phyloP scores from a whole-genome alignment of 2,888 invertebrate genomes.

The Leptopilina syphax region DNA sequence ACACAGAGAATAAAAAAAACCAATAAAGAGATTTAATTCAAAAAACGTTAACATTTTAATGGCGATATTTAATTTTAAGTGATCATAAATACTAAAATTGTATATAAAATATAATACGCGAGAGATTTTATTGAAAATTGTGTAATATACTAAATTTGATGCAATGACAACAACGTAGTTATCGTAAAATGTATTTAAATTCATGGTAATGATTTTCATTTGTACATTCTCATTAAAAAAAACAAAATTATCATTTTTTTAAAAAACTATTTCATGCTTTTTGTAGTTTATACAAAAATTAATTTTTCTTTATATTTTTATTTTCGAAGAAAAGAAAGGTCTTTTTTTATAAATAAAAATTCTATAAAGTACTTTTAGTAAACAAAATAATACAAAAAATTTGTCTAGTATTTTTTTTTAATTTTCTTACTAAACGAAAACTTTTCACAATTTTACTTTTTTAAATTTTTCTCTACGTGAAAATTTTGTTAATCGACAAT shows the following conservation, averaged over 20 bases:
- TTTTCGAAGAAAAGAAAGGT: not conserved
- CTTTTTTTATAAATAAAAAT: not conserved
- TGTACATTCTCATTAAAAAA: slow-evolving; percentile 25
- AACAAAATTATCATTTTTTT: not conserved
- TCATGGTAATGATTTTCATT: not conserved
- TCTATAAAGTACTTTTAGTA: too few species aligned
- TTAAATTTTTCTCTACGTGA: not conserved
- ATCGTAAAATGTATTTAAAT: slow-evolving; percentile 7
- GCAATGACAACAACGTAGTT: slow-evolving; percentile 23
- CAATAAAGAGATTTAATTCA: slow-evolving; percentile 38
- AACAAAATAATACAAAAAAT: too few species aligned
- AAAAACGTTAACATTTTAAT: slow-evolving; percentile 35
- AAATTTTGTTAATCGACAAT: slow-evolving; percentile 20
- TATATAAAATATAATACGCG: slow-evolving; percentile 20
- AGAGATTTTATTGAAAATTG: slow-evolving; percentile 34
- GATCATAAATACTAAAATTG: slow-evolving; percentile 28
- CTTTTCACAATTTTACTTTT: not conserved
- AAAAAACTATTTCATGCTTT: not conserved
- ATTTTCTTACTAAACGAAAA: too few species aligned
- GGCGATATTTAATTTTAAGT: slow-evolving; percentile 32
- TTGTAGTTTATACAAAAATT: not conserved
- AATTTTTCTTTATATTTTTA: not conserved
- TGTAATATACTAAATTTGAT: slow-evolving; percentile 32
- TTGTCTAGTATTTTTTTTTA: too few species aligned
- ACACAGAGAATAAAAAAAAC: slow-evolving; percentile 35